Evolutionary conservation across 2,797 vertebrate genomes (phyloP), one percentile per base, ranked within the genome.

Genomic region (Urocyon cinereoargenteus): DNA sequence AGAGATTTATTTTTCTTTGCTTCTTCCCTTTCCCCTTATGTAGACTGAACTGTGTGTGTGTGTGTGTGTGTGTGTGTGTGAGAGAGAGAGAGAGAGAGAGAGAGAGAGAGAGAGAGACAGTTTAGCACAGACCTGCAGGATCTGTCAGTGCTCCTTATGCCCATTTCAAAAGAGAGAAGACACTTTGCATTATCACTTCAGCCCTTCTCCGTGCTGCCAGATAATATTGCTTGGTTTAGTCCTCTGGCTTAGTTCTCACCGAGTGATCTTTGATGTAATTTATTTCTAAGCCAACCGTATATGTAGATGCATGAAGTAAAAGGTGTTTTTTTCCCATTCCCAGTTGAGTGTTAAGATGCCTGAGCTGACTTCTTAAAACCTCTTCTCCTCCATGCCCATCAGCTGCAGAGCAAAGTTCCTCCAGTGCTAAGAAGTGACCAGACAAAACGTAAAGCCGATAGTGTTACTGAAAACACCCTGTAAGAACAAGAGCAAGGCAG

Each of bases 211-310:
- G 62, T 92, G n/a, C 84, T 98, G 75, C 75, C 61, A 51, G 57
- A 70, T 95, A 96, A 85, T 36, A 61, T 79, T 93, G 96, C 62
- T 83, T 85, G 97, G 66, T 49, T 19, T 96, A 79, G n/a, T 92
- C 87, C 89, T 98, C 75, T 94, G 93, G 66, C 95, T 98, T 97
- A 96, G 96, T 93, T 97, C 96, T 95, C 21, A 83, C 85, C 64
- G 92, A 98, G 87, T 75, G 88, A 95, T 96, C 93, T 97, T 97
- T 90, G 85, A 98, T 96, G 90, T 96, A 75, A 94, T 97, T 97
- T 98, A 95, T 98, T 98, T 97, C 72, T 72, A 97, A 98, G 96
- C 92, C 68, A 22, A 93, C 97, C 86, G 18, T 21, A 77, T 97
- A 97, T 95, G 97, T 94, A 98, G 98, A 98, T 79, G 90, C 36